phyloP scores from a whole-genome alignment of 2,888 invertebrate genomes.

The Pristionchus entomophagus region DNA sequence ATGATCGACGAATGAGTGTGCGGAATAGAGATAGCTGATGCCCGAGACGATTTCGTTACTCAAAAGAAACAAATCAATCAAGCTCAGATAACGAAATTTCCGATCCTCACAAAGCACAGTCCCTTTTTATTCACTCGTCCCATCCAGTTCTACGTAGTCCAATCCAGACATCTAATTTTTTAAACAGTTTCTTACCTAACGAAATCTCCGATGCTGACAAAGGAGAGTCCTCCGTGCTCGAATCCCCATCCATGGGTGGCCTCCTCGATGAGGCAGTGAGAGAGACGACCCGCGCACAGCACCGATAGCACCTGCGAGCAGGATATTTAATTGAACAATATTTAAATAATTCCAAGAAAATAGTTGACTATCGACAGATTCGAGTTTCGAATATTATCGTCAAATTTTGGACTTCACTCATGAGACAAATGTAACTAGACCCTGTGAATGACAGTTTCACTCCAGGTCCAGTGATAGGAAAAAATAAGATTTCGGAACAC shows the following conservation, averaged over 20 bases:
- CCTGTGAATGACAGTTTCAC: too few species aligned
- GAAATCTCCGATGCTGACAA: constrained; percentile 71
- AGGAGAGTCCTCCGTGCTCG: constrained; percentile 66
- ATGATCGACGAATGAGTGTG: too few species aligned
- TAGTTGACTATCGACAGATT: neutral
- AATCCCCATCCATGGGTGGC: constrained; percentile 71
- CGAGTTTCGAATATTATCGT: neutral
- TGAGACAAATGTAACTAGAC: too few species aligned
- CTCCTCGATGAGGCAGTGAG: constrained; percentile 77
- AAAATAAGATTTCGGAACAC: too few species aligned
- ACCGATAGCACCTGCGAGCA: constrained; percentile 57
- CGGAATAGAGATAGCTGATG: too few species aligned
- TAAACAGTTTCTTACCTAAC: constrained; percentile 61
- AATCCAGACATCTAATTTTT: too few species aligned
- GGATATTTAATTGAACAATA: neutral
- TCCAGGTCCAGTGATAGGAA: neutral
- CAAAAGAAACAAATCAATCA: too few species aligned
- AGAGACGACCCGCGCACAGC: constrained; percentile 57
- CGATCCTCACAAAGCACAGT: too few species aligned
- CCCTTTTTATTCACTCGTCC: too few species aligned
- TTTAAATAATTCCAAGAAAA: neutral
- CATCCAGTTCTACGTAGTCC: too few species aligned
- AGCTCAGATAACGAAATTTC: too few species aligned
- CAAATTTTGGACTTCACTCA: neutral
- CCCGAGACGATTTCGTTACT: too few species aligned